Percentiles rank a stretch among this genome's conserved stretches.
Conservation (phyloP, 1,140 invertebrate genomes). For the Chrysopa pallens region DNA sequence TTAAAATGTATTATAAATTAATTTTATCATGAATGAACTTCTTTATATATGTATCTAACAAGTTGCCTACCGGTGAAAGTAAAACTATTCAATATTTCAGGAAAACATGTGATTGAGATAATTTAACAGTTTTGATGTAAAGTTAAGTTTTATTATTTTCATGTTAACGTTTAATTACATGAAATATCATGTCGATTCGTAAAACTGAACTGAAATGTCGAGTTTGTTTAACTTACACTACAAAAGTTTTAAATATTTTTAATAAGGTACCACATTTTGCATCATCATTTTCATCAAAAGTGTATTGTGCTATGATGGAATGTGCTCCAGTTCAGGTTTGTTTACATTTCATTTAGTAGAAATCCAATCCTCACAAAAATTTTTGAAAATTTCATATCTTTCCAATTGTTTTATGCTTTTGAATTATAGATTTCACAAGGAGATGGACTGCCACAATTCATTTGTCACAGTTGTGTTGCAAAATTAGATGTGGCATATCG, state of each 20-base stretch:
- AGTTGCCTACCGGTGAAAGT: neutral
- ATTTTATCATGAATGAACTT: neutral
- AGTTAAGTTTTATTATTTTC: neutral
- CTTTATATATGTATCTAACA: neutral
- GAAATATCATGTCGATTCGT: neutral
- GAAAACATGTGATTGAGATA: neutral
- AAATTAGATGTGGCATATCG: neutral
- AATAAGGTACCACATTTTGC: neutral
- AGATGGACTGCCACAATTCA: neutral
- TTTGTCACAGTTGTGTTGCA: neutral
- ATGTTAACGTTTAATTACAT: neutral
- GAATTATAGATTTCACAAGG: neutral
- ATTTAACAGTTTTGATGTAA: neutral
- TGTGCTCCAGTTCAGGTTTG: neutral
- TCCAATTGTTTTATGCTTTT: neutral
- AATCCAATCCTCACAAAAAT: too few species aligned
- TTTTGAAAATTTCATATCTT: neutral
- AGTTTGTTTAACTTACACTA: neutral
- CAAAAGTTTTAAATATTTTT: neutral
- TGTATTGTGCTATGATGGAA: neutral
- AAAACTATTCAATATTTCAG: neutral
- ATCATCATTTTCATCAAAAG: neutral
- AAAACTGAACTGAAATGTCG: neutral
- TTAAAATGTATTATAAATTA: too few species aligned
- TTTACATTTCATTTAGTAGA: too few species aligned